phyloP scores from a whole-genome alignment of 30 jellyfish, hydroid and myxozoan species.

The Hydractinia echinata region DNA sequence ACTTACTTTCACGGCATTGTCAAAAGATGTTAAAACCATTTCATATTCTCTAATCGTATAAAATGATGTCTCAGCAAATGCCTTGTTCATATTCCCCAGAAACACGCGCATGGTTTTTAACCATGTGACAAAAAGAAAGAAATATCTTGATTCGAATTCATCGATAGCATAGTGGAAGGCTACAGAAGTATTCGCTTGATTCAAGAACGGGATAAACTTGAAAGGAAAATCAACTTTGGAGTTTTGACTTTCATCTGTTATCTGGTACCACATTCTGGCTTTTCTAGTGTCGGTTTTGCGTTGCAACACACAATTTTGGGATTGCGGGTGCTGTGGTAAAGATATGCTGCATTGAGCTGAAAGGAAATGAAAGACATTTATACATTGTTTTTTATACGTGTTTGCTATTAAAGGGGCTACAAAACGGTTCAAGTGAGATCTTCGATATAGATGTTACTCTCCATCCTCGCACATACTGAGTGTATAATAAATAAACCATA shows the following conservation, averaged over 20 bases:
- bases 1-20: background rate
- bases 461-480: no score
- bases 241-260: conserved; percentile 7
- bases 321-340: no score
- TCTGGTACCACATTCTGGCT: conserved; percentile 36
- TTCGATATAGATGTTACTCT: no score
- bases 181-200: background rate
- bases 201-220: conserved; percentile 18
- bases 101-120: background rate
- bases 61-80: background rate
- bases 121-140: conserved; percentile 7
- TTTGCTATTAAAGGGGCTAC: no score
- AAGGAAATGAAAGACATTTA: no score
- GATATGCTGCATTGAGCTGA: no score
- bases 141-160: conserved; percentile 7
- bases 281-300: no score
- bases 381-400: no score
- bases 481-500: no score
- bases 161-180: background rate
- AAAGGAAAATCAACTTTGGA: background rate
- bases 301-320: no score
- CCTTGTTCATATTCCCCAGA: background rate
- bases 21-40: background rate
- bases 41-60: background rate
- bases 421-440: no score